These are phyloP conservation scores for Gymnocephalus cernua DNA, from an alignment of 2,113 vertebrate species.

Conservation along the genomic window DNA sequence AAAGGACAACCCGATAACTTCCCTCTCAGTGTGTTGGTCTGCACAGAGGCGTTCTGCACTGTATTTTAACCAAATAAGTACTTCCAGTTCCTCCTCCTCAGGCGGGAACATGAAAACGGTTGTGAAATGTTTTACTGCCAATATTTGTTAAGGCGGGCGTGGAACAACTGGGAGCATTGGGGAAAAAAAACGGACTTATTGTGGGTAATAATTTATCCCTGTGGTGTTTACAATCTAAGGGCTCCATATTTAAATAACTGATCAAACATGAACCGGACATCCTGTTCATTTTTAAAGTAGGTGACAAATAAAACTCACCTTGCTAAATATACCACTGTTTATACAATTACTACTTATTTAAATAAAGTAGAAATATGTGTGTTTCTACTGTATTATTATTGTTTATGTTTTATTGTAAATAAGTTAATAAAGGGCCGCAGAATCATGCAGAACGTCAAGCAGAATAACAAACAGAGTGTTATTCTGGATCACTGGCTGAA, in stretches of 20 bases:
- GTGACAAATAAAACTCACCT: conserved; percentile 2
- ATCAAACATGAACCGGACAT: conserved; percentile 22
- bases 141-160: conserved; percentile 23
- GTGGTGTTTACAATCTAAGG: background rate
- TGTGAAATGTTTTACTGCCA: background rate
- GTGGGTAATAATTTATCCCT: background rate
- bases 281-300: conserved; percentile 9
- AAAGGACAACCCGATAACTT: background rate
- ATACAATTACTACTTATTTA: background rate
- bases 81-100: conserved; percentile 41
- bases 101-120: background rate
- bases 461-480: too few relatives aligned
- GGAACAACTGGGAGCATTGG: background rate
- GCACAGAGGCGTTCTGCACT: too few relatives aligned
- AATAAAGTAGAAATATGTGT: background rate
- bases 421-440: too few relatives aligned
- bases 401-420: background rate
- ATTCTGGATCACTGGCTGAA: too few relatives aligned
- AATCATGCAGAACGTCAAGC: too few relatives aligned
- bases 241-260: background rate
- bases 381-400: background rate
- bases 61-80: conserved; percentile 4
- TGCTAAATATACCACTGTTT: background rate
- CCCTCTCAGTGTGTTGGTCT: background rate
- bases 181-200: background rate